Base-by-base conservation (phyloP, 2,888 invertebrate species). In the Elegia similella region DNA sequence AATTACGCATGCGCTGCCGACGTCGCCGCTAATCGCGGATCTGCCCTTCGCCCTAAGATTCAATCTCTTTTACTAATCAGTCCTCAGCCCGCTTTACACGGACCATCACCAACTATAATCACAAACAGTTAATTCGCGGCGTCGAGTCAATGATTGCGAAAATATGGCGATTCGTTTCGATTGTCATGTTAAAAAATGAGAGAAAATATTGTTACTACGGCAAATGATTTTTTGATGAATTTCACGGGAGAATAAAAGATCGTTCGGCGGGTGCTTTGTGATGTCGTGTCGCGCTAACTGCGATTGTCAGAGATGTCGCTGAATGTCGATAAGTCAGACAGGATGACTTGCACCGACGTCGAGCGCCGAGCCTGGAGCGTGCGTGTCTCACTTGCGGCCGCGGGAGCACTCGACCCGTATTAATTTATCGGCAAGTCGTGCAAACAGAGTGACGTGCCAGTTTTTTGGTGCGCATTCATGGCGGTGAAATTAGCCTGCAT, bases 1-100 rank as follows among this genome's bases (percentile, higher is more conserved):
- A 90, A 91, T 91, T 91, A 90, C 88, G 88, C 86, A 89, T 88
- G 82, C 89, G 83, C 87, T 84, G 88, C 88, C 84, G 82, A 86
- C 88, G 86, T 86, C 78, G 80, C 67, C 74, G 75, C 78, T 90
- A 90, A 91, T 91, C 91, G 73, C 60, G 48, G 67, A 91, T 91
- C 90, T 91, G 82, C 88, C 91, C 90, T 90, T 83, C 88, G 88
- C 82, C 88, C 91, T 70, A 68, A 85, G 89, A 89, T 89, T 74
- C 78, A 79, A 90, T 90, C 89, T 78, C 72, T 75, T 75, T 78
- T 64, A 75, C 84, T 88, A 89, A 90, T 90, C 91, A 84, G 86
- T 76, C 76, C 80, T 82, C 81, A 80, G 85, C 82, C 82, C 84
- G 77, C 70, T 81, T 78, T 83, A 82, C 83, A 78, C 75, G 75